Evolutionary conservation across 2,113 vertebrate species (phyloP).

Genomic region (Larimichthys crocea): DNA sequence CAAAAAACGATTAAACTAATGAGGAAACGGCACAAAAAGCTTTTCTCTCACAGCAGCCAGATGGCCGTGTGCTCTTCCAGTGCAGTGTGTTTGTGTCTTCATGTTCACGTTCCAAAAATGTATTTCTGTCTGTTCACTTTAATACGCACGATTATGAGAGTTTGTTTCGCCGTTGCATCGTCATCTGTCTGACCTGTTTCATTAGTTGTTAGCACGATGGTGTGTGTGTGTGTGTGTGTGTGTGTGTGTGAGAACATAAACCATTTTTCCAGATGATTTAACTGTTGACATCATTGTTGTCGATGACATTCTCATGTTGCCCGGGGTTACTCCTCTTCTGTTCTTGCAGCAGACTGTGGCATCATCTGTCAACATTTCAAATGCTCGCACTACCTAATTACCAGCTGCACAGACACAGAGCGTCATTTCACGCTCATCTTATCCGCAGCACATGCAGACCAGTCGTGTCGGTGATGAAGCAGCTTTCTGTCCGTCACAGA

Average conservation of each 20-base stretch:
- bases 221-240: not conserved
- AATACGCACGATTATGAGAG: not conserved
- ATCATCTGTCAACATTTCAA: constrained; percentile 46
- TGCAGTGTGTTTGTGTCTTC: constrained; percentile 25
- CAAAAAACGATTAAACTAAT: constrained; percentile 57
- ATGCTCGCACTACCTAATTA: constrained; percentile 22
- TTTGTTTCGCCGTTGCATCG: not conserved
- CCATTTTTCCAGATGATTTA: constrained; percentile 10
- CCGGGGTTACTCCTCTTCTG: not conserved
- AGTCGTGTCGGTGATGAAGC: not conserved
- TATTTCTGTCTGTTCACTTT: constrained; percentile 21
- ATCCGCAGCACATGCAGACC: not conserved
- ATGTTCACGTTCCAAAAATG: not conserved
- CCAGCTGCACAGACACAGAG: constrained; percentile 13
- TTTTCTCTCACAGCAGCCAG: constrained; percentile 58
- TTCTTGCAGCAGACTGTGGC: not conserved
- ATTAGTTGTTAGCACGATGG: not conserved
- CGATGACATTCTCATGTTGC: not conserved
- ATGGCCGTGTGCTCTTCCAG: constrained; percentile 68
- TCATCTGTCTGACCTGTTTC: constrained; percentile 13
- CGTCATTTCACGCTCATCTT: not conserved
- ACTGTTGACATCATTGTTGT: not conserved
- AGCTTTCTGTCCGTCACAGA: constrained; percentile 11
- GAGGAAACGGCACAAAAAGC: constrained; percentile 62
- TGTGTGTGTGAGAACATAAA: not conserved